Evolutionary conservation across 1,140 invertebrate species (phyloP).

Genomic region (Lysiphlebus fabarum): DNA sequence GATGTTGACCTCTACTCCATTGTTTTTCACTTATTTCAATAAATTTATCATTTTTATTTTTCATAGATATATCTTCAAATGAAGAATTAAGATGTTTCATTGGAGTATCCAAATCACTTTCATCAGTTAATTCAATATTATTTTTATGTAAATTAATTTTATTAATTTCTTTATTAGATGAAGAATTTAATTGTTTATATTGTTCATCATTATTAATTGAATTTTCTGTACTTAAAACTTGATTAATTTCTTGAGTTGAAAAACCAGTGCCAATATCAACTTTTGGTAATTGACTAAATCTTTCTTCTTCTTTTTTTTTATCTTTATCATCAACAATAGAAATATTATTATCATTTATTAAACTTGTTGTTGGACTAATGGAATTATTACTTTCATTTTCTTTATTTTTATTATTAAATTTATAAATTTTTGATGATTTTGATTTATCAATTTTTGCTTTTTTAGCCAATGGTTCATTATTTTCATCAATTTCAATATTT

Average conservation of each 20-base stretch:
- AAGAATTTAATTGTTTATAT: too few species aligned
- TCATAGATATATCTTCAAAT: not conserved
- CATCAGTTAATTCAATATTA: too few species aligned
- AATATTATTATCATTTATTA: not conserved
- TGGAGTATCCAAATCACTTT: too few species aligned
- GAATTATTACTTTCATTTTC: not conserved
- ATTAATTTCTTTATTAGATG: too few species aligned
- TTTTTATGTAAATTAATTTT: too few species aligned
- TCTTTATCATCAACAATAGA: not conserved
- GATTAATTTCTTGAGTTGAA: slow-evolving; percentile 27
- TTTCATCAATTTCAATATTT: not conserved
- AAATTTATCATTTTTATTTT: slow-evolving; percentile 3
- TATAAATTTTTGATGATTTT: not conserved
- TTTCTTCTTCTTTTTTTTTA: slow-evolving; percentile 25
- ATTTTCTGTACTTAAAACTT: too few species aligned
- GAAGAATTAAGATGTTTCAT: not conserved
- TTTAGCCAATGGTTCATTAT: slow-evolving; percentile 23
- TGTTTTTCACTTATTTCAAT: slow-evolving; percentile 29
- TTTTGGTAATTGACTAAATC: slow-evolving; percentile 41
- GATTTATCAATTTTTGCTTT: slow-evolving; percentile 33
- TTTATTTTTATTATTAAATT: slow-evolving; percentile 8
- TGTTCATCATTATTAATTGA: too few species aligned
- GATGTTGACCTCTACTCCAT: slow-evolving; percentile 51
- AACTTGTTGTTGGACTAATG: not conserved
- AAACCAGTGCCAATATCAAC: slow-evolving; percentile 49